phyloP scores from a whole-genome alignment of 2,888 invertebrate species.

The Eupelmus urozonus region DNA sequence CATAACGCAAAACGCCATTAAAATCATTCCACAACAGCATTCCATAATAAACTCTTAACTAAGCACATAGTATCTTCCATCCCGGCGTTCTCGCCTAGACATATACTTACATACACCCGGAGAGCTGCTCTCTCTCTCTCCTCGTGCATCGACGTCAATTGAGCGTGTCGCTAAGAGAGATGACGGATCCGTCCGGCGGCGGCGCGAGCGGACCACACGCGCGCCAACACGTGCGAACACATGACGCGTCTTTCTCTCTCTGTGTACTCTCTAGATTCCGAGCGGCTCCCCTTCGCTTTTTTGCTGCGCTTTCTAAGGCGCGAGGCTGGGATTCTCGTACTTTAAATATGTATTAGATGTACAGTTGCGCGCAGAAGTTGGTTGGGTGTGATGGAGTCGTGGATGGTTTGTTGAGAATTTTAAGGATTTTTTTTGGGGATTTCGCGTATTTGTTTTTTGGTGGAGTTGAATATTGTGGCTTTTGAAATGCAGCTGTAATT shows the following conservation, averaged over 20 bases:
- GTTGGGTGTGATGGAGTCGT: too few species aligned
- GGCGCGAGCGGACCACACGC: conserved; percentile 37
- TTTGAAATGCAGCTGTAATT: too few species aligned
- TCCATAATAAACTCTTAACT: too few species aligned
- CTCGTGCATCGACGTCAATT: conserved; percentile 21
- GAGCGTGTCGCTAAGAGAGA: conserved; percentile 21
- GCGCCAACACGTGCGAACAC: conserved; percentile 28
- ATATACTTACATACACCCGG: neutral
- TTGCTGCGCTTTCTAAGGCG: neutral
- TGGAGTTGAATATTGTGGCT: too few species aligned
- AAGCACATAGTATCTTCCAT: neutral
- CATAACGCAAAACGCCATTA: conserved; percentile 13
- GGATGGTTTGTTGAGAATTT: too few species aligned
- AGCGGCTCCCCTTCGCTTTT: neutral
- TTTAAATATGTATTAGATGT: neutral
- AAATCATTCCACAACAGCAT: conserved; percentile 12
- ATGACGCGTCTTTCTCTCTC: conserved; percentile 4
- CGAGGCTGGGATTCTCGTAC: neutral
- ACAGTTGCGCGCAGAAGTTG: neutral
- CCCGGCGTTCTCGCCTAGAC: neutral
- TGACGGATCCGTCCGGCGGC: conserved; percentile 9
- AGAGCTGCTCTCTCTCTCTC: neutral
- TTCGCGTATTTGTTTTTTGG: too few species aligned
- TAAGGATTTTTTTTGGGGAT: too few species aligned
- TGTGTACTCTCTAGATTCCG: too few species aligned